Conservation (phyloP, 2,797 vertebrate species). For the Astyanax mexicanus region DNA sequence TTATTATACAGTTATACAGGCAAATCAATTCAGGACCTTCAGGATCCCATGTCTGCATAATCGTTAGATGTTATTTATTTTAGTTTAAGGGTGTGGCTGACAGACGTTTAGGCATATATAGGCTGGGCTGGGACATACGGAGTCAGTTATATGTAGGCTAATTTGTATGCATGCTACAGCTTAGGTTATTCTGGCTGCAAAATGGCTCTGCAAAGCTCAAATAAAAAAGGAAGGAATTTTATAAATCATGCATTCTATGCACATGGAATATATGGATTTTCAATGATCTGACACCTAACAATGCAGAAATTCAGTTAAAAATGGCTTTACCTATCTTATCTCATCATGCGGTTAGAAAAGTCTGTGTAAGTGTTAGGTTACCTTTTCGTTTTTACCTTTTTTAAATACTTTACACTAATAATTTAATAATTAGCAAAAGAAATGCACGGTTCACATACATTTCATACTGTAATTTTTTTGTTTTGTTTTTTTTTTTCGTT, state of each 20-base stretch:
- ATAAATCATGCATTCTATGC: background rate
- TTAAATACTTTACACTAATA: too few relatives aligned
- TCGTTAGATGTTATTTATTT: background rate
- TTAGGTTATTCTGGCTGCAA: too few relatives aligned
- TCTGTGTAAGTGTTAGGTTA: too few relatives aligned
- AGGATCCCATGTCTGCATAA: background rate
- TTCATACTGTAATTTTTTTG: too few relatives aligned
- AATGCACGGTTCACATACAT: too few relatives aligned
- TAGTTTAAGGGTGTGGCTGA: background rate
- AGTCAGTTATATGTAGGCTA: constrained; percentile 4
- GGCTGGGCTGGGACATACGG: background rate
- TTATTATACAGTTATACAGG: background rate
- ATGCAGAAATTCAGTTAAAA: background rate
- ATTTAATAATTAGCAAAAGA: too few relatives aligned
- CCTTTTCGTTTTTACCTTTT: too few relatives aligned
- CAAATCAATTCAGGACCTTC: background rate
- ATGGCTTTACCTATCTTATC: too few relatives aligned
- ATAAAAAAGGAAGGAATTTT: background rate
- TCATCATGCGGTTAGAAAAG: too few relatives aligned
- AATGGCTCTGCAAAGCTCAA: background rate
- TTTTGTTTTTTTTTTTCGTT: too few relatives aligned
- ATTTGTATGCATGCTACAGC: too few relatives aligned
- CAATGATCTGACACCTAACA: background rate
- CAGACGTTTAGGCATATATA: too few relatives aligned
- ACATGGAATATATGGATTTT: background rate